Percentiles rank a stretch among this genome's conserved stretches.
These are phyloP conservation scores for Cyclura pinguis DNA, from an alignment of 2,797 vertebrate genomes.

Conservation along the genomic window DNA sequence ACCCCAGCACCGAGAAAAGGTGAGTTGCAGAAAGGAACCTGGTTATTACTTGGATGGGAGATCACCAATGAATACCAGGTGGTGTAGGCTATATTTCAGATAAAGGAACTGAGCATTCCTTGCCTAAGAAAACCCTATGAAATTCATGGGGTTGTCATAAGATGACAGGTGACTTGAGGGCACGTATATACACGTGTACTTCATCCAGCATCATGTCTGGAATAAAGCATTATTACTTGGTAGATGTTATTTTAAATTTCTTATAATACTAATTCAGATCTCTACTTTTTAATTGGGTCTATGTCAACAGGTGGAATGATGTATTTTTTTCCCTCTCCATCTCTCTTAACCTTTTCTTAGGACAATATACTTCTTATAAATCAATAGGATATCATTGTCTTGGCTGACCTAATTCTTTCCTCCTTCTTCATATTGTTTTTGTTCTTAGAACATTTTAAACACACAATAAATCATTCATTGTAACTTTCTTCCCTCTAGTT, in stretches of 20 bases:
- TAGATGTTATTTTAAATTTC: not conserved
- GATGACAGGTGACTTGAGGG: too few species aligned
- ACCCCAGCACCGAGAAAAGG: too few species aligned
- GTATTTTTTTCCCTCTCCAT: not conserved
- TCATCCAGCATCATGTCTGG: not conserved
- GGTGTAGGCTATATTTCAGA: too few species aligned
- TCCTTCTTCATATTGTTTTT: slow-evolving; percentile 55
- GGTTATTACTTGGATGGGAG: too few species aligned
- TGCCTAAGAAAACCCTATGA: too few species aligned
- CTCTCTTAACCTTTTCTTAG: slow-evolving; percentile 38
- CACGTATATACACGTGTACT: too few species aligned
- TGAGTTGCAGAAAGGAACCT: too few species aligned
- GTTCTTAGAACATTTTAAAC: slow-evolving; percentile 61
- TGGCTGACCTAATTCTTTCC: slow-evolving; percentile 57
- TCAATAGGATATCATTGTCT: slow-evolving; percentile 47
- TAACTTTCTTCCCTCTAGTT: slow-evolving; percentile 57
- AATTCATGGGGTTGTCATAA: too few species aligned
- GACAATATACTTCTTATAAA: slow-evolving; percentile 58
- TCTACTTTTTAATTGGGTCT: slow-evolving; percentile 51
- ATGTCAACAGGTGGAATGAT: slow-evolving; percentile 37
- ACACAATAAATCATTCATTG: slow-evolving; percentile 61
- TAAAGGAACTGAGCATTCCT: too few species aligned
- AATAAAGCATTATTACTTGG: not conserved
- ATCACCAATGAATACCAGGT: too few species aligned
- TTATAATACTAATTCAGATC: slow-evolving; percentile 7